Conservation (phyloP, 2,113 vertebrate species). For the Calypte anna region DNA sequence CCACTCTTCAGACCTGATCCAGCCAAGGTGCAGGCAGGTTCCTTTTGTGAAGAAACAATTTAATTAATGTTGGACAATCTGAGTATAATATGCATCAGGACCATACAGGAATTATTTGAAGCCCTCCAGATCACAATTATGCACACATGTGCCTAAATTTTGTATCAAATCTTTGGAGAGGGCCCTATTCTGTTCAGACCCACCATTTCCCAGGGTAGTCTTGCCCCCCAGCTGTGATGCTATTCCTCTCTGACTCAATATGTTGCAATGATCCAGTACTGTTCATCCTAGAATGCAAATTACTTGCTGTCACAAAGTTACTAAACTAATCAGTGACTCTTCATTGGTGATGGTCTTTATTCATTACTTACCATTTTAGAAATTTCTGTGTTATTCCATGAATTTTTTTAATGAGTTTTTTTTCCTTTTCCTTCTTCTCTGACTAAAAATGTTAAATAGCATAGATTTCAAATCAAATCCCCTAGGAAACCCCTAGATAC, state of each 20-base stretch:
- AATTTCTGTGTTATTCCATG: background rate
- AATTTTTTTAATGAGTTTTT: background rate
- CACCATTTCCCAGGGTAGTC: background rate
- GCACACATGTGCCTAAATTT: background rate
- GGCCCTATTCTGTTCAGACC: background rate
- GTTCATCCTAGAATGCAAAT: background rate
- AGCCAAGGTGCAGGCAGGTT: background rate
- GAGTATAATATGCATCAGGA: background rate
- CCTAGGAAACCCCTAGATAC: background rate
- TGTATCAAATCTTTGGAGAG: background rate
- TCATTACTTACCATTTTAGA: background rate
- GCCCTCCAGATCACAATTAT: background rate
- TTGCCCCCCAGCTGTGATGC: background rate
- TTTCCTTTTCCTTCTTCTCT: background rate
- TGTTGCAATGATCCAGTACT: background rate
- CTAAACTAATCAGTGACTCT: background rate
- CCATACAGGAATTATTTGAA: background rate
- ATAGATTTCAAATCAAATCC: background rate
- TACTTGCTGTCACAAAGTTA: background rate
- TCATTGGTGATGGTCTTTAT: background rate
- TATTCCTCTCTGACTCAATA: background rate
- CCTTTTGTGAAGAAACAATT: background rate
- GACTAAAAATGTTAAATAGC: background rate
- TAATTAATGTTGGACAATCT: background rate
- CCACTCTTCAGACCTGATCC: accelerated